Percentiles rank a stretch among this genome's conserved stretches.
These are phyloP conservation scores for Procambarus virginalis DNA, from an alignment of 1,140 invertebrate species.

Conservation along the genomic window DNA sequence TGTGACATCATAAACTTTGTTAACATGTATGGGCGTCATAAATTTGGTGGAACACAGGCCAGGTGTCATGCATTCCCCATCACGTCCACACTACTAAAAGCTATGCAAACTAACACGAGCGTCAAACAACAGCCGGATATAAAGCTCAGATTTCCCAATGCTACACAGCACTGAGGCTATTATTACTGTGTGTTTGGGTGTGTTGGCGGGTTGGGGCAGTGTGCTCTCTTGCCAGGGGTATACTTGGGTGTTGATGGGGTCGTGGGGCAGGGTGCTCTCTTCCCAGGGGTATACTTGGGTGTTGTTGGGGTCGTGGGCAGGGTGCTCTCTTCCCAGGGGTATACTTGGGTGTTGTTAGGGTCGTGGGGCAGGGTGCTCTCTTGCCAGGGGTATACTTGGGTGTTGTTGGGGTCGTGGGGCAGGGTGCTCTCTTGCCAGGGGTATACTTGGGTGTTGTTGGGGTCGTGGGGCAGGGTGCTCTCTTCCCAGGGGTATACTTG, in stretches of 20 bases:
- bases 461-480: too few species aligned
- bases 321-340: neutral
- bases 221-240: neutral
- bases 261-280: neutral
- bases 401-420: neutral
- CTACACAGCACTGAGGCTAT: neutral
- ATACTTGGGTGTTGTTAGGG: neutral
- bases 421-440: too few species aligned
- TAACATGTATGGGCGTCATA: neutral
- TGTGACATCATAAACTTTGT: neutral
- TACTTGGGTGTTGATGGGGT: neutral
- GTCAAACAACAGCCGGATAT: neutral
- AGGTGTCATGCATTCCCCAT: neutral
- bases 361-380: neutral
- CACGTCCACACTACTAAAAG: neutral
- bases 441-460: too few species aligned
- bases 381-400: too few species aligned
- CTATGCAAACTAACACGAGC: neutral
- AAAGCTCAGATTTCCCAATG: neutral
- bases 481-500: too few species aligned
- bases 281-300: neutral
- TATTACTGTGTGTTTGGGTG: neutral
- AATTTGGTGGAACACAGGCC: neutral
- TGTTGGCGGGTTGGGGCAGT: neutral
- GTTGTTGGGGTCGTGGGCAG: neutral